A percentile compares a stretch with the other conserved stretches of the same genome.
Conservation (phyloP, 2,888 invertebrate genomes). For the Gymnoscelis rufifasciata region DNA sequence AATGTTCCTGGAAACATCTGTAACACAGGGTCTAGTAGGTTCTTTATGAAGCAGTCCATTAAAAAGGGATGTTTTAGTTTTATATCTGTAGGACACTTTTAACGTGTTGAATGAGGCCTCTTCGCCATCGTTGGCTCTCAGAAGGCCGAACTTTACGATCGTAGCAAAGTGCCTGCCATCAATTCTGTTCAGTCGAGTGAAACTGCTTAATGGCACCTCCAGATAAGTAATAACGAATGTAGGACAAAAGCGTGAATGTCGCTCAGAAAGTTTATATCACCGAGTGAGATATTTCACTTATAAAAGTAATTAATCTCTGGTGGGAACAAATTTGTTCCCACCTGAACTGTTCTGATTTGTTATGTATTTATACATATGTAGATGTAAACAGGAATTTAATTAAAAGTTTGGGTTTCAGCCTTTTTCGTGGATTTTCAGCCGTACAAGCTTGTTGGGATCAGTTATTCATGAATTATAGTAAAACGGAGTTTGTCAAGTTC, state of each 20-base stretch:
- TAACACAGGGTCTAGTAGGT: too few relatives aligned
- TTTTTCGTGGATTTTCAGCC: too few relatives aligned
- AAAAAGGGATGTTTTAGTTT: background rate
- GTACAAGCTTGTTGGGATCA: too few relatives aligned
- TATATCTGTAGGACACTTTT: slow-evolving; percentile 11
- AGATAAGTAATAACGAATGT: slow-evolving; percentile 24
- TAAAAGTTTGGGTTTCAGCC: too few relatives aligned
- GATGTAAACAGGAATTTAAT: too few relatives aligned
- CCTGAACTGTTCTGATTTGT: too few relatives aligned
- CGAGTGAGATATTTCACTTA: background rate
- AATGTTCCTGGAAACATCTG: too few relatives aligned
- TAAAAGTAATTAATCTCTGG: too few relatives aligned
- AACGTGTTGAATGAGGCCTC: slow-evolving; percentile 23
- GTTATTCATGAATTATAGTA: too few relatives aligned
- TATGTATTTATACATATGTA: too few relatives aligned
- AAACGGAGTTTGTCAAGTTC: too few relatives aligned
- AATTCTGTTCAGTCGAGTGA: slow-evolving; percentile 28
- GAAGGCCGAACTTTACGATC: slow-evolving; percentile 34
- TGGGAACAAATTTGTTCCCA: too few relatives aligned
- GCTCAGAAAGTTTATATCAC: background rate
- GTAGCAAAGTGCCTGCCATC: slow-evolving; percentile 33
- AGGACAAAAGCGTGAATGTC: slow-evolving; percentile 6
- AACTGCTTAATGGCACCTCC: slow-evolving; percentile 24
- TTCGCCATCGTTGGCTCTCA: slow-evolving; percentile 33
- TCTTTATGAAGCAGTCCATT: background rate